These are phyloP conservation scores for Colistium nudipinnis DNA, from an alignment of 2,113 vertebrate species.

Conservation along the genomic window DNA sequence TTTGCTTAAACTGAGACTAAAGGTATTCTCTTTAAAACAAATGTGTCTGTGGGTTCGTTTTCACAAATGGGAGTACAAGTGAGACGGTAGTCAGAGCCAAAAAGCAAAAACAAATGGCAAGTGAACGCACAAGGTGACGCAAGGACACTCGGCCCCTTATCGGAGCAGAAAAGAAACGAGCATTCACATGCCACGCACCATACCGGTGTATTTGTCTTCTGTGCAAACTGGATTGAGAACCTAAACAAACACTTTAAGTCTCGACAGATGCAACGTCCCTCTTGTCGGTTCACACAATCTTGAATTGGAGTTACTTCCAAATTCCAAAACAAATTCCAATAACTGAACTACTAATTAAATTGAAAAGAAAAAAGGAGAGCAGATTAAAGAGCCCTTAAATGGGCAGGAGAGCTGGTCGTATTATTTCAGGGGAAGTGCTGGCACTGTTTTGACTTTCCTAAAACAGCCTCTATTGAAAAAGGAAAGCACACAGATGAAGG, in stretches of 20 bases:
- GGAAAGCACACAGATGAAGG: slow-evolving; percentile 63
- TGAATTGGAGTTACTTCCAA: not conserved
- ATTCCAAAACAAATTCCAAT: not conserved
- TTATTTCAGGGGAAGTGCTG: slow-evolving; percentile 58
- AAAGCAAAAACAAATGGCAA: not conserved
- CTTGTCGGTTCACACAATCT: not conserved
- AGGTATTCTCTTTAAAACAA: not conserved
- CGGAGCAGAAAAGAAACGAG: not conserved
- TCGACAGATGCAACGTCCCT: slow-evolving; percentile 21
- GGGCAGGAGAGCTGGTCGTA: slow-evolving; percentile 44
- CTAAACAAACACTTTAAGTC: slow-evolving; percentile 29
- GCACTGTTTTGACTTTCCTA: slow-evolving; percentile 61
- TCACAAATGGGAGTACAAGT: slow-evolving; percentile 1
- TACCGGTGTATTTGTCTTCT: slow-evolving; percentile 29
- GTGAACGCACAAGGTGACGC: not conserved
- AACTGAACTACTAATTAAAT: slow-evolving; percentile 18
- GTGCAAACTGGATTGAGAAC: slow-evolving; percentile 37
- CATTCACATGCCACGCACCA: slow-evolving; percentile 1
- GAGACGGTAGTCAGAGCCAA: not conserved
- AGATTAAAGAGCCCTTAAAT: slow-evolving; percentile 61
- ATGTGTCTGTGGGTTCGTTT: slow-evolving; percentile 1
- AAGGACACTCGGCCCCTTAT: slow-evolving; percentile 10
- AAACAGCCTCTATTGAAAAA: slow-evolving; percentile 66
- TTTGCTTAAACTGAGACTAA: not conserved
- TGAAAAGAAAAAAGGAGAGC: slow-evolving; percentile 7